Evolutionary conservation across 2,113 vertebrate genomes (phyloP), one percentile per base, ranked within the genome.

Genomic region (Apodemus speciosus): DNA sequence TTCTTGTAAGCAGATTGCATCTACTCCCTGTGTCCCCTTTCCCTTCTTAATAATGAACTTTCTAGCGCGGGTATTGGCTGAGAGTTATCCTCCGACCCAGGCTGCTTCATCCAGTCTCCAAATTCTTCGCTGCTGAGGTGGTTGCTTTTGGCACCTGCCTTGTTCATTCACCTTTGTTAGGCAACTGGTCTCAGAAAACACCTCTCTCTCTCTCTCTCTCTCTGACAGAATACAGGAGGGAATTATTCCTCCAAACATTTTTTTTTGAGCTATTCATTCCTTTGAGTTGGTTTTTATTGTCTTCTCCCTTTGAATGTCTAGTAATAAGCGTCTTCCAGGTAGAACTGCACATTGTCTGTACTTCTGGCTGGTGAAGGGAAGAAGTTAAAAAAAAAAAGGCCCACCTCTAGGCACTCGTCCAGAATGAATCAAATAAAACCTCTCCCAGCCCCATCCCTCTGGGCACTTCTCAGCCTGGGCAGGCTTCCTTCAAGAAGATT

Each of bases 141-240:
- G 96, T 93, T 89, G 83, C 80, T 96, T 92, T 93, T 96, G 95
- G 94, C 96, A 96, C 68, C 51, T 1, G 81, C 60, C 86, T 95
- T 46, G 25, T 60, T 88, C 96, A 96, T 97, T 96, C 94, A 94
- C 94, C 89, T 97, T 96, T 97, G 94, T 97, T 96, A 94, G 56
- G 73, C 79, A 94, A 83, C 71, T 56, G 66, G 18, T 66, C 83
- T 97, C 85, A 90, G 89, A 94, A 94, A 94, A 95, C 81, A 94
- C 86, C 89, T 91, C 94, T 90, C 96, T 88, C 88, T 91, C 94
- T 90, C 96, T 46, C 43, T 46, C 88, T 91, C 94, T 90, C 96
- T 93, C 87, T 94, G 81, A 80, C 27, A 81, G 80, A 87, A 62
- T 43, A 85, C 89, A 94, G 87, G 79, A 92, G 76, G 66, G 80